Conservation (phyloP, 2,113 vertebrate genomes). For the Sinocyclocheilus rhinocerous region DNA sequence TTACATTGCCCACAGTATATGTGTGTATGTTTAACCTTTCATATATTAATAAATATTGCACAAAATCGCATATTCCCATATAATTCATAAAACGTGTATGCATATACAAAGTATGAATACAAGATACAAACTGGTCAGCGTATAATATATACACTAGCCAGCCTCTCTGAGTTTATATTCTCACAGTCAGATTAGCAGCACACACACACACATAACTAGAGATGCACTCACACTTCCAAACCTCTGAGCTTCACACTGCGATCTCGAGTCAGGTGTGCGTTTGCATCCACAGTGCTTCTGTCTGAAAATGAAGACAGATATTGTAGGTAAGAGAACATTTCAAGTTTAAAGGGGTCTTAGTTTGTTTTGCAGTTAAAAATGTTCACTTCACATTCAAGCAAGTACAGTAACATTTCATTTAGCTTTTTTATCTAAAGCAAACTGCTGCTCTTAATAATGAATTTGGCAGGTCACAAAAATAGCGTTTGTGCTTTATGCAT, state of each 20-base stretch:
- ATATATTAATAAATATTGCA: neutral
- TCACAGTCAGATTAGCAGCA: slow-evolving; percentile 48
- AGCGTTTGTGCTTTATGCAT: neutral
- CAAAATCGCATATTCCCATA: neutral
- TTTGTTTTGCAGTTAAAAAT: neutral
- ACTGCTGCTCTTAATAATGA: neutral
- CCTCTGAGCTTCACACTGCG: slow-evolving; percentile 15
- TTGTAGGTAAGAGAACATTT: slow-evolving; percentile 76
- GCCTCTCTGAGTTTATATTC: slow-evolving; percentile 38
- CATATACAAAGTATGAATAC: neutral
- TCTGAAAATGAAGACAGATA: slow-evolving; percentile 79
- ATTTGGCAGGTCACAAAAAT: neutral
- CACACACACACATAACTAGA: neutral
- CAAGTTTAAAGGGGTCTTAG: slow-evolving; percentile 5
- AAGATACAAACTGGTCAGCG: slow-evolving; percentile 8
- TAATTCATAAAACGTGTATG: too few species aligned
- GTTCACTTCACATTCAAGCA: neutral
- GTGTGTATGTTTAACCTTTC: neutral
- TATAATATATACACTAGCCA: slow-evolving; percentile 24
- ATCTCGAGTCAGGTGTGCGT: slow-evolving; percentile 27
- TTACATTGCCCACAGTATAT: slow-evolving; percentile 24
- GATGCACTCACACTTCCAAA: slow-evolving; percentile 34
- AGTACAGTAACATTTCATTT: neutral
- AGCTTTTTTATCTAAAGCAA: too few species aligned
- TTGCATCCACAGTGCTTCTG: slow-evolving; percentile 52